Conservation (phyloP, 1,140 invertebrate species). For the Portunus trituberculatus region DNA sequence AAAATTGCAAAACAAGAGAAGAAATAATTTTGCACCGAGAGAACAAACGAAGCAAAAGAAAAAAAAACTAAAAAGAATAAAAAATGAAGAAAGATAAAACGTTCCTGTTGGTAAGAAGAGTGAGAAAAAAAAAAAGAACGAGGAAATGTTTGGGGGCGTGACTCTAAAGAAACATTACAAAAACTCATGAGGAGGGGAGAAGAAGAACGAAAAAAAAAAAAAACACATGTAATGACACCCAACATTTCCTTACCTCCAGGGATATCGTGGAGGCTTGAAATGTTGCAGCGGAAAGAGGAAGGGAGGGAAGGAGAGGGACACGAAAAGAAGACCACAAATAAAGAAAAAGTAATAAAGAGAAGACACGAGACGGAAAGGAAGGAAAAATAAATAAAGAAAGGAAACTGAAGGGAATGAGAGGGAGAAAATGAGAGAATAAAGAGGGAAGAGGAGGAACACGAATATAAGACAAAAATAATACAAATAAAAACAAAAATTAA, state of each 20-base stretch:
- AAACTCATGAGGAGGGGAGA: background rate
- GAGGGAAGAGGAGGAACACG: no score
- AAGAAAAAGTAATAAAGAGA: no score
- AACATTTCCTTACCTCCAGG: background rate
- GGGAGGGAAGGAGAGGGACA: background rate
- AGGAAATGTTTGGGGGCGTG: background rate
- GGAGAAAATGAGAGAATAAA: no score
- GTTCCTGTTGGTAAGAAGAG: background rate
- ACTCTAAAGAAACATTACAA: background rate
- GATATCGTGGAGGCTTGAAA: background rate
- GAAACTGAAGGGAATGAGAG: no score
- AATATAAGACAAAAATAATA: no score
- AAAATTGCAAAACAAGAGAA: background rate
- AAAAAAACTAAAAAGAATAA: background rate
- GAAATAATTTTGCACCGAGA: background rate
- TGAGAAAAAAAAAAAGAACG: background rate
- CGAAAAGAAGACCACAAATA: no score
- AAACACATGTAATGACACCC: background rate
- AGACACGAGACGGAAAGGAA: no score
- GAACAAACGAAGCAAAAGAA: background rate
- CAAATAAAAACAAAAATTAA: no score
- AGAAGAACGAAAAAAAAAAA: background rate
- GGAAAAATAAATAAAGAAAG: no score
- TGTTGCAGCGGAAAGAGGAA: background rate
- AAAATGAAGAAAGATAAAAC: background rate